phyloP scores from a whole-genome alignment of 2,888 invertebrate genomes.

The Perithous albicinctus region DNA sequence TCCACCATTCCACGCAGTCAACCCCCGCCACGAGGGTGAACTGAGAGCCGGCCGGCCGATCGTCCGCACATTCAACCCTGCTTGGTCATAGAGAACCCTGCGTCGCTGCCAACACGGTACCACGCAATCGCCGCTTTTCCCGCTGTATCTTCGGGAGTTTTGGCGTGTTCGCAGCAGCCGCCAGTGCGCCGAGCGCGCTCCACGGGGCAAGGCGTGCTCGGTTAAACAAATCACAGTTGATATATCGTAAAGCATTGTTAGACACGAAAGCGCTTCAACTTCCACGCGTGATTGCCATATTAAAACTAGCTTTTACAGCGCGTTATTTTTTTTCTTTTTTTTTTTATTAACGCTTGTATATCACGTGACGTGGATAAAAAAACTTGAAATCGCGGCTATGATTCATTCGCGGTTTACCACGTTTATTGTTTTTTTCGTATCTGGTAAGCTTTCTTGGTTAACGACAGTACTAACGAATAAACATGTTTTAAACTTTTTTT shows the following conservation, averaged over 20 bases:
- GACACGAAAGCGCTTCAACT: constrained; percentile 3
- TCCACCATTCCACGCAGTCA: constrained; percentile 44
- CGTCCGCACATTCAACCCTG: constrained; percentile 38
- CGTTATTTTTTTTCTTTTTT: background rate
- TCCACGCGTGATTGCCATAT: background rate
- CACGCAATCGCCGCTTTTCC: constrained; percentile 61
- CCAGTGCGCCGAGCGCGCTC: constrained; percentile 77
- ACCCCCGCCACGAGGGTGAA: constrained; percentile 33
- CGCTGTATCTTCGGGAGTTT: constrained; percentile 51
- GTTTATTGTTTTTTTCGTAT: background rate
- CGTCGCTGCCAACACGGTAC: constrained; percentile 16
- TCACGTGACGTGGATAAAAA: background rate
- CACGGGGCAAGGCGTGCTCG: constrained; percentile 69
- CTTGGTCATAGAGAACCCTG: constrained; percentile 53
- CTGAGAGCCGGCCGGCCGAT: constrained; percentile 49
- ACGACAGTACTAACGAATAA: background rate
- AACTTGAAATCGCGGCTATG: background rate
- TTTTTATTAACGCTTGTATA: background rate
- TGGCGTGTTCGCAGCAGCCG: constrained; percentile 46
- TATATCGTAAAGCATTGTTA: constrained; percentile 11
- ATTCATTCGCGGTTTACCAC: background rate
- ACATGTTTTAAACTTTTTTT: too few relatives aligned
- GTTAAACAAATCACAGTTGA: constrained; percentile 19
- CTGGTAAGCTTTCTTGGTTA: background rate
- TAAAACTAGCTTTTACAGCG: background rate